These are phyloP conservation scores for Drosophila athabasca DNA, from an alignment of 1,140 invertebrate species.

Conservation along the genomic window DNA sequence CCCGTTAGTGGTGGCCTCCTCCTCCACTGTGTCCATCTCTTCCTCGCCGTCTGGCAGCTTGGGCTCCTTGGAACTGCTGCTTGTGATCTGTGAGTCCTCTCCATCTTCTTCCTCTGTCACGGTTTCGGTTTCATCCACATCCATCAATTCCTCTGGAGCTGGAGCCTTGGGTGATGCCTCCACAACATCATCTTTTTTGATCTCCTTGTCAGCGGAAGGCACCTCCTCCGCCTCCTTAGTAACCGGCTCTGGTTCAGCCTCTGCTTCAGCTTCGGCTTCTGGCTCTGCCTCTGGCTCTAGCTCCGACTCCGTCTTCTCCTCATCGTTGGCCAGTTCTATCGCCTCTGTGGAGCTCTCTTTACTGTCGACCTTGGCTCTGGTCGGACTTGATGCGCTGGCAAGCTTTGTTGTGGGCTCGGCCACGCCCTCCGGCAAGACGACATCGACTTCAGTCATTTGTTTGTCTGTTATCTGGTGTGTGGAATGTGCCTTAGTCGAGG, in stretches of 20 bases:
- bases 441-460: slow-evolving; percentile 83
- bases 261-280: not conserved
- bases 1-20: slow-evolving; percentile 73
- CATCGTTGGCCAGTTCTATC: slow-evolving; percentile 7
- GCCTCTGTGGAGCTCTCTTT: slow-evolving; percentile 8
- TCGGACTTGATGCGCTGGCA: slow-evolving; percentile 59
- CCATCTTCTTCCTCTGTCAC: slow-evolving; percentile 35
- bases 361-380: slow-evolving; percentile 7
- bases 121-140: slow-evolving; percentile 48
- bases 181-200: slow-evolving; percentile 37
- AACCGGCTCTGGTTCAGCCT: slow-evolving; percentile 5
- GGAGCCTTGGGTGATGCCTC: slow-evolving; percentile 43
- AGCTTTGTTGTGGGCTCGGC: slow-evolving; percentile 71
- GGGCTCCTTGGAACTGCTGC: slow-evolving; percentile 57
- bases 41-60: slow-evolving; percentile 45
- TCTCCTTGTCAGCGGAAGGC: slow-evolving; percentile 7
- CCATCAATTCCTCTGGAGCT: slow-evolving; percentile 45
- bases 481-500: slow-evolving; percentile 63
- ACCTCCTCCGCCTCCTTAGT: slow-evolving; percentile 17
- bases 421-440: slow-evolving; percentile 79
- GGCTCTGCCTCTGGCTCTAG: slow-evolving; percentile 27
- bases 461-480: slow-evolving; percentile 48
- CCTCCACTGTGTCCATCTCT: slow-evolving; percentile 53
- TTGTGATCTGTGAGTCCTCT: slow-evolving; percentile 74
- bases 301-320: slow-evolving; percentile 6